These are phyloP conservation scores for Etheostoma spectabile DNA, from an alignment of 2,113 vertebrate species.

Conservation along the genomic window DNA sequence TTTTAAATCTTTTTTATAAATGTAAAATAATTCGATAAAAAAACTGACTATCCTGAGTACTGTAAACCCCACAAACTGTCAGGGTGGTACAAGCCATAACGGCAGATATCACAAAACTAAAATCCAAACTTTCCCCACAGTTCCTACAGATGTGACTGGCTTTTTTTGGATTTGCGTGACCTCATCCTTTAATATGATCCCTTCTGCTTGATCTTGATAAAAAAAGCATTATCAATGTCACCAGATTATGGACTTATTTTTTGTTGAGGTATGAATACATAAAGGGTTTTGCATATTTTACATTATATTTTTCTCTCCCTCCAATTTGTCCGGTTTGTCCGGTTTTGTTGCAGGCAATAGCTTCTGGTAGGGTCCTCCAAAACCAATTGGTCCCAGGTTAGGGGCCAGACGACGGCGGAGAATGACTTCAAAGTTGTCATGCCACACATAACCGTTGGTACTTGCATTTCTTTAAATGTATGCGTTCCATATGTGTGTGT, in stretches of 20 bases:
- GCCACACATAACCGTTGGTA: no score
- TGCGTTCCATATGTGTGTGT: no score
- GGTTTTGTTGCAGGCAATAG: background rate
- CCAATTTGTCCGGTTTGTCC: background rate
- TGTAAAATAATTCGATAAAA: background rate
- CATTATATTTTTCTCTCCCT: background rate
- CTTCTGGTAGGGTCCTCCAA: background rate
- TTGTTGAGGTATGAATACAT: no score
- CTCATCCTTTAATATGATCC: background rate
- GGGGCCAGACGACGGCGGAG: background rate
- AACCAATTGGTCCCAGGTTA: background rate
- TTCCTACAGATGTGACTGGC: background rate
- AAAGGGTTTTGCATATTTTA: background rate
- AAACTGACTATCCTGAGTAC: background rate
- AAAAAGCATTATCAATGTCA: background rate
- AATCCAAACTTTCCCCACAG: background rate
- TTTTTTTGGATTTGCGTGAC: no score
- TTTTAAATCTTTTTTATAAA: background rate
- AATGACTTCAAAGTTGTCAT: background rate
- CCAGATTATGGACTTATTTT: no score
- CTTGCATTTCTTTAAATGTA: no score
- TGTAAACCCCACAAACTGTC: background rate
- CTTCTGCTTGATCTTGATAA: background rate
- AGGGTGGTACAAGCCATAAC: background rate
- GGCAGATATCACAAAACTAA: background rate